These are phyloP conservation scores for Gnathonemus echidnorhynchus DNA, from an alignment of 2,113 vertebrate genomes.

Conservation along the genomic window DNA sequence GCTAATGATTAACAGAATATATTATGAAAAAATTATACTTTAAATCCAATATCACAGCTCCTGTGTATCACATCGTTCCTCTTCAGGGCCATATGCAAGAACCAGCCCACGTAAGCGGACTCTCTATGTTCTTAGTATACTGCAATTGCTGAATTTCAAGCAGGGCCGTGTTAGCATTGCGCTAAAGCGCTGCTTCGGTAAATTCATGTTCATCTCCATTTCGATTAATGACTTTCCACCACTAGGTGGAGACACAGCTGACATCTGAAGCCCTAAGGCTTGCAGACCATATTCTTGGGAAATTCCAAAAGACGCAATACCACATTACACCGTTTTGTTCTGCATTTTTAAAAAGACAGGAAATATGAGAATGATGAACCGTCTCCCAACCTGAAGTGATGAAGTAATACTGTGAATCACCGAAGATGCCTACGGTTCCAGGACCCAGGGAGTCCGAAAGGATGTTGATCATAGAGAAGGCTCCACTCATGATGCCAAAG, in stretches of 20 bases:
- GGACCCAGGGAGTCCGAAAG: constrained; percentile 62
- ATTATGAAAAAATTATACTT: not conserved
- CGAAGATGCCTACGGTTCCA: constrained; percentile 61
- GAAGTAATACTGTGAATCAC: constrained; percentile 68
- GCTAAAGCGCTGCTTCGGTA: not conserved
- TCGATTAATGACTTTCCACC: not conserved
- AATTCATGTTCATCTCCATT: not conserved
- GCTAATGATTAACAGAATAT: not conserved
- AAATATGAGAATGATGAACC: not conserved
- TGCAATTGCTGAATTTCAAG: not conserved
- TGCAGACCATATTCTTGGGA: not conserved
- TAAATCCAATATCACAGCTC: not conserved
- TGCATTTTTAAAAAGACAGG: not conserved
- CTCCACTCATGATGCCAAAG: constrained; percentile 68
- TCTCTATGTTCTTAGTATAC: not conserved
- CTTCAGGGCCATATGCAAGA: not conserved
- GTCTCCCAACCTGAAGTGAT: constrained; percentile 58
- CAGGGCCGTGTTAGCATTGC: not conserved
- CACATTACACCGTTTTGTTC: not conserved
- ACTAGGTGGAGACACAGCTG: not conserved
- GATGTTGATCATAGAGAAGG: constrained; percentile 71
- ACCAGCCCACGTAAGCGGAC: not conserved
- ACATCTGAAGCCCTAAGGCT: not conserved
- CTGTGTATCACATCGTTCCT: not conserved
- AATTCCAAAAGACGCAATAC: not conserved